Conservation (phyloP, 2,113 vertebrate genomes). For the Dermatemys mawii region DNA sequence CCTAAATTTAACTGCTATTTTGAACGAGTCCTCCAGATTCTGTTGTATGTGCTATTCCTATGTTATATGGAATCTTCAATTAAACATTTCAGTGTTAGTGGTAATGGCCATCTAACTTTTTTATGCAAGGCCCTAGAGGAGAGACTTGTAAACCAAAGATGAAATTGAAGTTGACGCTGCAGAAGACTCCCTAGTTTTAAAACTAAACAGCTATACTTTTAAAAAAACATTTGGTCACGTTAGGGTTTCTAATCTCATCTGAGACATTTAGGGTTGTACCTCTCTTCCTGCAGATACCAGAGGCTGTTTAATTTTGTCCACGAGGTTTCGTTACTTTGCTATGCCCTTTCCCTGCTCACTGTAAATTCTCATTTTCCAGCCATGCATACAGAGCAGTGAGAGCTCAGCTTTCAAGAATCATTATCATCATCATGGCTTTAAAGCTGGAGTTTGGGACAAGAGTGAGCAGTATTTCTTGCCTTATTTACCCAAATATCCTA, state of each 20-base stretch:
- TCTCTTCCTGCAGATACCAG: background rate
- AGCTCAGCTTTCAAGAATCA: background rate
- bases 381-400: background rate
- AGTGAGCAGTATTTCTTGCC: background rate
- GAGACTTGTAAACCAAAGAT: background rate
- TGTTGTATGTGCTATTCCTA: background rate
- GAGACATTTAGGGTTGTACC: background rate
- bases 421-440: background rate
- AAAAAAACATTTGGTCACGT: background rate
- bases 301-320: background rate
- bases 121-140: background rate
- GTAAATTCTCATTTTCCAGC: background rate
- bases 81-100: background rate
- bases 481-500: background rate
- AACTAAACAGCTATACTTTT: background rate
- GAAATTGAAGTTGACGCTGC: background rate
- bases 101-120: background rate
- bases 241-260: background rate
- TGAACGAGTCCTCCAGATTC: background rate
- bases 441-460: background rate
- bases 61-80: background rate
- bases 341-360: background rate
- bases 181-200: background rate
- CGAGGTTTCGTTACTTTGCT: accelerated
- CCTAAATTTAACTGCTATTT: background rate